Percentiles rank a stretch among this genome's conserved stretches.
Evolutionary conservation across 2,113 vertebrate genomes (phyloP).

Genomic region (Corythoichthys intestinalis): DNA sequence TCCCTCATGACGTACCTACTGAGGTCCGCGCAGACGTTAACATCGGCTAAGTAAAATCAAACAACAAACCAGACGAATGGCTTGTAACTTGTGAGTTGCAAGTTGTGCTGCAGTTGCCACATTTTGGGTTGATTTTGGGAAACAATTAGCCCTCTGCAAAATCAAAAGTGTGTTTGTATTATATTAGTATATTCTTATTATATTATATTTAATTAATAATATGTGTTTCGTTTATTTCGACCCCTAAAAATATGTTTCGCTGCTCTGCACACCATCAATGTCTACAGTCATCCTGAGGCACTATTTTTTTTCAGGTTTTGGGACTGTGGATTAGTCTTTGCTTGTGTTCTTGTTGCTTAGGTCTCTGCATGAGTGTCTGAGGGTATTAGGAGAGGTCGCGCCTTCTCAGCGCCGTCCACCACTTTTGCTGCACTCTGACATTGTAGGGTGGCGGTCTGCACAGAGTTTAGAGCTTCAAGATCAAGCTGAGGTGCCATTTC

Average conservation of each 20-base stretch:
- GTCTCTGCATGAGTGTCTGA: conserved; percentile 60
- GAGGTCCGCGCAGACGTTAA: background rate
- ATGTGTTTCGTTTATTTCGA: background rate
- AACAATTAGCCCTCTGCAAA: background rate
- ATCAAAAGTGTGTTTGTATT: too few species aligned
- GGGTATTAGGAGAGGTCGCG: conserved; percentile 42
- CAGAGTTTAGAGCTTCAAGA: conserved; percentile 50
- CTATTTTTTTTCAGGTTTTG: conserved; percentile 54
- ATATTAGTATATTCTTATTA: too few species aligned
- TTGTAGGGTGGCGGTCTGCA: conserved; percentile 40
- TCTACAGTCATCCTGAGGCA: conserved; percentile 65
- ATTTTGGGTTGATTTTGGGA: background rate
- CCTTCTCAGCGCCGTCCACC: conserved; percentile 37
- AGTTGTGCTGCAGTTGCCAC: background rate
- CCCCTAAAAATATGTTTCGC: background rate
- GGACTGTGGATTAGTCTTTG: conserved; percentile 59
- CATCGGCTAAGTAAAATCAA: background rate
- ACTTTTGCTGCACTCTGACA: conserved; percentile 32
- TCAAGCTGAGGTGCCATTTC: conserved; percentile 55
- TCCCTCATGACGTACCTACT: background rate
- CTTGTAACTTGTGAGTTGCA: background rate
- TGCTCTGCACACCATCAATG: background rate
- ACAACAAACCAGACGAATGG: background rate
- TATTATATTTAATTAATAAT: background rate
- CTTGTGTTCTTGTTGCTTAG: conserved; percentile 54